Evolutionary conservation across 2,797 vertebrate genomes (phyloP), one percentile per base, ranked within the genome.

Genomic region (Gadopsis bispinosus): DNA sequence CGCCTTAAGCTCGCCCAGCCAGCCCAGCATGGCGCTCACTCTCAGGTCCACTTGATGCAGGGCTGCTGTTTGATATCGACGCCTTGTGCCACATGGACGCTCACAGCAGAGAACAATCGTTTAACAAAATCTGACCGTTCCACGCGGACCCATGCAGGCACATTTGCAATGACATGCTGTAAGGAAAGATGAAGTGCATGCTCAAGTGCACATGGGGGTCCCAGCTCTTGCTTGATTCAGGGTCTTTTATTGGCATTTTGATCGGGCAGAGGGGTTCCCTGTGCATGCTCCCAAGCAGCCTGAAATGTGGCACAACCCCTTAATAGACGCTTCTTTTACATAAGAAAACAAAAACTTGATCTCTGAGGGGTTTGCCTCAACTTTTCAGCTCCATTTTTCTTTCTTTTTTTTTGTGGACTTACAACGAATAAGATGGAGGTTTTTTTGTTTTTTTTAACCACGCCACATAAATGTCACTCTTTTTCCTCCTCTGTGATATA

Each of bases 71-170:
- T 74, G 69, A 56, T 63, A 47, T 54, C 35, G 10, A 35, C 86
- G 80, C 77, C 66, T 67, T 19, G 88, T 87, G 89, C 82, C 78
- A 83, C 87, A 83, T 83, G 67, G 82, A 83, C 80, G 84, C 80
- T 86, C 86, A 31, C 84, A 90, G 85, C 80, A 63, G 59, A 64
- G 83, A 88, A 87, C 83, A 89, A 86, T n/a, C 51, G 65, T 71
- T 68, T 56, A 83, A 81, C 68, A 63, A 77, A 77, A 80, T 83
- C 56, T 78, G 75, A 73, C 70, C 22, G 26, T 22, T 63, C 14
- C 35, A 66, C 4, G 0, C 8, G 45, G 39, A 64, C 26, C 59
- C 41, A 53, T 45, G 43, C 43, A 45, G 4, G 26, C 33, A 20
- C 51, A 45, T 74, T 66, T 70, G 60, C 26, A 59, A 73, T 4